phyloP scores from a whole-genome alignment of 2,888 invertebrate genomes.

The Oxystoma pomonae region DNA sequence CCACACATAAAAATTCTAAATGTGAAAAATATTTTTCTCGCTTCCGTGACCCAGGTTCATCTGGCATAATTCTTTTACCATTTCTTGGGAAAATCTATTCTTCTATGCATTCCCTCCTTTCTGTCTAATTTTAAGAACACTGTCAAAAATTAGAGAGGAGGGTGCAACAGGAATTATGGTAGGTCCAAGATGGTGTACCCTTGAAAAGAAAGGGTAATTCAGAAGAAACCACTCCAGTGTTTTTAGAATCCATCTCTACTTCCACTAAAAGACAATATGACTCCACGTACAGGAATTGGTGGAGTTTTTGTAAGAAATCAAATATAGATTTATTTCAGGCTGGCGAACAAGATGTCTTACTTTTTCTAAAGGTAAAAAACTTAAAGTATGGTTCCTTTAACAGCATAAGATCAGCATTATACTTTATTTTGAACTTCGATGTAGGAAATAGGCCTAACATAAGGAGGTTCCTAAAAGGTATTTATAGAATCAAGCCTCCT shows the following conservation, averaged over 20 bases:
- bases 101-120: slow-evolving; percentile 29
- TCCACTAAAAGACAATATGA: slow-evolving; percentile 27
- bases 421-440: background rate
- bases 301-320: slow-evolving; percentile 14
- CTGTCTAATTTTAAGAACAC: slow-evolving; percentile 28
- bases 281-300: slow-evolving; percentile 25
- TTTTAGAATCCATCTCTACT: slow-evolving; percentile 23
- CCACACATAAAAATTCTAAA: background rate
- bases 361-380: background rate
- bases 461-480: slow-evolving; percentile 27
- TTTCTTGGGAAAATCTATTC: slow-evolving; percentile 14
- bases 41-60: slow-evolving; percentile 24
- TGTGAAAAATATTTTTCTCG: background rate
- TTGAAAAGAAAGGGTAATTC: slow-evolving; percentile 3
- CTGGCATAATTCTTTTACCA: slow-evolving; percentile 32
- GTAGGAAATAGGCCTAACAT: slow-evolving; percentile 3
- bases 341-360: background rate
- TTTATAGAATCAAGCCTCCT: slow-evolving; percentile 24
- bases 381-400: background rate
- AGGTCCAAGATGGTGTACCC: slow-evolving; percentile 4
- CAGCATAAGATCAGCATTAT: background rate
- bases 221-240: slow-evolving; percentile 13
- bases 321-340: background rate
- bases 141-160: slow-evolving; percentile 36
- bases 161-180: slow-evolving; percentile 15